Conservation (phyloP, 2,797 vertebrate species). For the Sebastes oblongus region DNA sequence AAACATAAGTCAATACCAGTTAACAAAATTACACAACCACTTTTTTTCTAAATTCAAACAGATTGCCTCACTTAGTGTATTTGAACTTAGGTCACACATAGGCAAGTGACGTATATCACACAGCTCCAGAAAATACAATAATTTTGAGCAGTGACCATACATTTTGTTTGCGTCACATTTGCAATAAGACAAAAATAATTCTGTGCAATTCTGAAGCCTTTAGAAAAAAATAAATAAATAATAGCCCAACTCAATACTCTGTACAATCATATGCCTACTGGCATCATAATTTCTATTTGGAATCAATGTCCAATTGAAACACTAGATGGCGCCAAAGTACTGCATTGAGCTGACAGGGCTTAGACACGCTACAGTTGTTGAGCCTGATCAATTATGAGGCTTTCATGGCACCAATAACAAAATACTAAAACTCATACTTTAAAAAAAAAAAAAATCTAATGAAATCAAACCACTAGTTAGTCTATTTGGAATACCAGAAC, state of each 20-base stretch:
- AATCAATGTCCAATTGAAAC: neutral
- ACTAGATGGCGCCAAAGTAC: slow-evolving; percentile 63
- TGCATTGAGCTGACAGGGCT: too few species aligned
- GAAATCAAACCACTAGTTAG: neutral
- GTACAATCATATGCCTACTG: neutral
- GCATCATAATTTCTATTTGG: neutral
- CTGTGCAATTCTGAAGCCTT: neutral
- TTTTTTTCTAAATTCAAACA: too few species aligned
- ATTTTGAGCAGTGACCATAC: too few species aligned
- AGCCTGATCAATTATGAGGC: neutral
- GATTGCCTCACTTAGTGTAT: too few species aligned
- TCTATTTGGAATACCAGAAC: neutral
- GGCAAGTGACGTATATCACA: too few species aligned
- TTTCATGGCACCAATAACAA: neutral
- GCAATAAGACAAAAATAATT: neutral
- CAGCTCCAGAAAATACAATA: too few species aligned
- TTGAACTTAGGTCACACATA: too few species aligned
- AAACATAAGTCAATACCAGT: too few species aligned
- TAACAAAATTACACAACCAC: too few species aligned
- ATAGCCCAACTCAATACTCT: neutral
- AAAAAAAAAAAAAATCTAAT: neutral
- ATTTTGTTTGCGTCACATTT: too few species aligned
- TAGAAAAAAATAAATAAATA: neutral
- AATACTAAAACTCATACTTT: neutral
- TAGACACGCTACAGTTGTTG: rapidly evolving